Percentiles rank a stretch among this genome's conserved stretches.
phyloP scores from a whole-genome alignment of 2,113 vertebrate genomes.

The Mellivora capensis region DNA sequence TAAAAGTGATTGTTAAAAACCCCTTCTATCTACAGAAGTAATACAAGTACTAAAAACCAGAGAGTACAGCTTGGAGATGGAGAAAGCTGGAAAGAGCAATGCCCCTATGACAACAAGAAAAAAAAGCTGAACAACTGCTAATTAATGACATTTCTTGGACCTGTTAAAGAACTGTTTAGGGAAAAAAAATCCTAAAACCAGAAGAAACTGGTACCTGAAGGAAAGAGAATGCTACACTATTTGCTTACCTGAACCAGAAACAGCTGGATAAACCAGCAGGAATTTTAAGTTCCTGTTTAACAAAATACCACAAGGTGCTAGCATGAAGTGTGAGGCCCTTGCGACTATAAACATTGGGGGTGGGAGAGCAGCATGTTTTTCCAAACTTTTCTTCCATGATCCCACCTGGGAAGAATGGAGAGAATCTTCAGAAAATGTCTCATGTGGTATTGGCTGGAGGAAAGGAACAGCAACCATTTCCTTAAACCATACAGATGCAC shows the following conservation, averaged over 20 bases:
- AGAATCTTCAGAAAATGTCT: neutral
- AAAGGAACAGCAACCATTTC: neutral
- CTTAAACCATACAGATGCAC: neutral
- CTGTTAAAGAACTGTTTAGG: neutral
- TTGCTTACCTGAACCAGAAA: neutral
- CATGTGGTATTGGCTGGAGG: neutral
- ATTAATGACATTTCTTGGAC: neutral
- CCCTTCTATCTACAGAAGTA: neutral
- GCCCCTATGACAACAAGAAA: neutral
- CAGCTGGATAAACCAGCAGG: neutral
- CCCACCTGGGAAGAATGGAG: neutral
- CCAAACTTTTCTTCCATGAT: neutral
- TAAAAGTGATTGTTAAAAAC: slow-evolving; percentile 1
- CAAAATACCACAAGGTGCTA: neutral
- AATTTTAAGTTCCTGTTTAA: neutral
- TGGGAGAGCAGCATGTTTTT: neutral
- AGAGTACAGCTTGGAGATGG: neutral
- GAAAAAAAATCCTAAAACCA: neutral
- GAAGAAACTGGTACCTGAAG: neutral
- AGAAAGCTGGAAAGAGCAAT: neutral
- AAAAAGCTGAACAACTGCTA: neutral
- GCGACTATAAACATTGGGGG: neutral
- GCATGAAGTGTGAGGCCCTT: neutral
- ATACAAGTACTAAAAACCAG: neutral
- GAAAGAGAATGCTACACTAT: neutral